These are phyloP conservation scores for Zingel zingel DNA, from an alignment of 2,113 vertebrate genomes.

Conservation along the genomic window DNA sequence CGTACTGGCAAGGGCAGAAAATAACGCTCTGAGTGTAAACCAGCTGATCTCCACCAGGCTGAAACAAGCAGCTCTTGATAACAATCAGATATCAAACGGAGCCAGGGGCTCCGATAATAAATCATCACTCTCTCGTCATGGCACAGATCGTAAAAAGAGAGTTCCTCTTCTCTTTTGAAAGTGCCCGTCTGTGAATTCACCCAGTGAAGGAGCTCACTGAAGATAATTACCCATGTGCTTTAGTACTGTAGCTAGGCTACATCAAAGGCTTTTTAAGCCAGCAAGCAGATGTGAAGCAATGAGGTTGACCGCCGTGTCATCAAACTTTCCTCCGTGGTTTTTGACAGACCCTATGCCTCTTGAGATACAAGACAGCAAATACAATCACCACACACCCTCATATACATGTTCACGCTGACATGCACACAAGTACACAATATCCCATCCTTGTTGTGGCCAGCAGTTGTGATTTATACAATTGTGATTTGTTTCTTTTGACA, in stretches of 20 bases:
- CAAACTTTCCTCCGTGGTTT: slow-evolving; percentile 62
- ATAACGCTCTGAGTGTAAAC: slow-evolving; percentile 20
- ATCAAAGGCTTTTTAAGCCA: slow-evolving; percentile 64
- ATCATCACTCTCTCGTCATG: slow-evolving; percentile 18
- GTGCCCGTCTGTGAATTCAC: slow-evolving; percentile 37
- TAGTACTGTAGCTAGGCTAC: slow-evolving; percentile 38
- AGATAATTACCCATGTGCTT: slow-evolving; percentile 65
- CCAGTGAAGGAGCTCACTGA: slow-evolving; percentile 43
- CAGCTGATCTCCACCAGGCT: slow-evolving; percentile 43
- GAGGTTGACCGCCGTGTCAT: slow-evolving; percentile 72
- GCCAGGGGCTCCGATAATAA: slow-evolving; percentile 36
- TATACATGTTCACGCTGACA: slow-evolving; percentile 6
- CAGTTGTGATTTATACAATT: slow-evolving; percentile 37
- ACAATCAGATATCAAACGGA: slow-evolving; percentile 53
- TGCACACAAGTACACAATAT: slow-evolving; percentile 12
- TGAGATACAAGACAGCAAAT: slow-evolving; percentile 47
- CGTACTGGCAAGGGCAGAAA: background rate
- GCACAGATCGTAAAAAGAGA: slow-evolving; percentile 12
- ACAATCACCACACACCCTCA: slow-evolving; percentile 36
- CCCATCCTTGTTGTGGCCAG: slow-evolving; percentile 33
- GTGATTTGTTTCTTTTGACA: slow-evolving; percentile 56
- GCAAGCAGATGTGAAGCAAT: slow-evolving; percentile 66
- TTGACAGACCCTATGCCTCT: slow-evolving; percentile 64
- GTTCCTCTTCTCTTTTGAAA: slow-evolving; percentile 29
- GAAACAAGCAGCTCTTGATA: slow-evolving; percentile 43